Percentiles rank a stretch among this genome's conserved stretches.
These are phyloP conservation scores for Drosophila aldrichi DNA, from an alignment of 2,888 invertebrate genomes.

Conservation along the genomic window DNA sequence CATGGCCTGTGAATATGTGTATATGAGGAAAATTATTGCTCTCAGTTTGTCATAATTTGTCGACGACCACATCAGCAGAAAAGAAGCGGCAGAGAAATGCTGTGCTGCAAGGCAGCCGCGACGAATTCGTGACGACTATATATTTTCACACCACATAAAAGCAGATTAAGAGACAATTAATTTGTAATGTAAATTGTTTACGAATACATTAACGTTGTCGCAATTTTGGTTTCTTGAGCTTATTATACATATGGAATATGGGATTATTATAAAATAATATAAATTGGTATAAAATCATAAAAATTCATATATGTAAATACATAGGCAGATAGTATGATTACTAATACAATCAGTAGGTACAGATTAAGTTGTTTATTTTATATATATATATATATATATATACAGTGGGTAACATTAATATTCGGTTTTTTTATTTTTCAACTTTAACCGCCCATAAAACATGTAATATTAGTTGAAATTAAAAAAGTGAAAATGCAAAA, in stretches of 20 bases:
- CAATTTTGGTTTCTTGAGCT: not conserved
- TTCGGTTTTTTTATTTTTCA: no score
- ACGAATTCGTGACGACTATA: constrained; percentile 19
- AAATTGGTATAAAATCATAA: not conserved
- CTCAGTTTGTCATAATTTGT: constrained; percentile 74
- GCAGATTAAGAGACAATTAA: constrained; percentile 51
- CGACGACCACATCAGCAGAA: constrained; percentile 18
- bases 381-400: no score
- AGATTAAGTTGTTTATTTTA: not conserved
- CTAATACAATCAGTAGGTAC: not conserved
- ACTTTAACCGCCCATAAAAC: no score
- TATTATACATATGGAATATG: not conserved
- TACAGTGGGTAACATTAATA: no score
- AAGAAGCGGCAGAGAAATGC: constrained; percentile 16
- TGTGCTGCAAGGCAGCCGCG: constrained; percentile 11
- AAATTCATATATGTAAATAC: not conserved
- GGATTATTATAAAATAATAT: constrained; percentile 33
- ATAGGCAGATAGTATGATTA: not conserved
- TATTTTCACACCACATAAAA: constrained; percentile 42
- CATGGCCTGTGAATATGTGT: not conserved
- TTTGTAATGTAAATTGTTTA: constrained; percentile 54
- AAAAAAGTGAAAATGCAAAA: no score
- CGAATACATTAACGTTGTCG: constrained; percentile 55
- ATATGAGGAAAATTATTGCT: constrained; percentile 50
- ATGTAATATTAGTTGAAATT: no score